Percentiles rank a stretch among this genome's conserved stretches.
These are phyloP conservation scores for Asteroscopus sphinx DNA, from an alignment of 2,888 invertebrate species.

Conservation along the genomic window DNA sequence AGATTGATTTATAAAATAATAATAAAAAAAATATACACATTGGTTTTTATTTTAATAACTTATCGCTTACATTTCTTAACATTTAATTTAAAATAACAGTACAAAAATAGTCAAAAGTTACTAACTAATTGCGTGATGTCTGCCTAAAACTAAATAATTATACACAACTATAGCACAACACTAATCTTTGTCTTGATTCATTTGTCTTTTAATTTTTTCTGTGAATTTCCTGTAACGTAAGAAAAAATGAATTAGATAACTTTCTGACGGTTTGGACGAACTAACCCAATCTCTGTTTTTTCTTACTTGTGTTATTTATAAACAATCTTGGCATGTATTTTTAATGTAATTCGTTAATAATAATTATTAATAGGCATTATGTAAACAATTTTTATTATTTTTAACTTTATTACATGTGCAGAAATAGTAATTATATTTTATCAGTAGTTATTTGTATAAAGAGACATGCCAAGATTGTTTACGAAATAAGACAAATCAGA, in stretches of 20 bases:
- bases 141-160: constrained; percentile 66
- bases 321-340: too few relatives aligned
- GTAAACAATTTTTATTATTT: too few relatives aligned
- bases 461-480: too few relatives aligned
- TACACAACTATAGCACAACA: constrained; percentile 61
- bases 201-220: constrained; percentile 83
- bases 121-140: constrained; percentile 74
- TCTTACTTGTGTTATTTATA: too few relatives aligned
- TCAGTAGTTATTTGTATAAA: too few relatives aligned
- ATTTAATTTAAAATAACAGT: constrained; percentile 61
- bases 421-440: too few relatives aligned
- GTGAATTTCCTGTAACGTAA: constrained; percentile 82
- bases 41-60: constrained; percentile 64
- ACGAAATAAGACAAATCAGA: too few relatives aligned
- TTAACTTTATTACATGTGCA: too few relatives aligned
- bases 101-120: constrained; percentile 78
- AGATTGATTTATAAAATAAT: constrained; percentile 30
- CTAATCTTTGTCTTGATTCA: constrained; percentile 70
- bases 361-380: too few relatives aligned
- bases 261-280: too few relatives aligned
- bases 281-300: too few relatives aligned
- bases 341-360: too few relatives aligned
- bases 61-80: constrained; percentile 49
- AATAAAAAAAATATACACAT: constrained; percentile 50
- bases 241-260: constrained; percentile 18